Evolutionary conservation across 92 coral and sea anemone genomes (phyloP).

Genomic region (Phenganax marumi): DNA sequence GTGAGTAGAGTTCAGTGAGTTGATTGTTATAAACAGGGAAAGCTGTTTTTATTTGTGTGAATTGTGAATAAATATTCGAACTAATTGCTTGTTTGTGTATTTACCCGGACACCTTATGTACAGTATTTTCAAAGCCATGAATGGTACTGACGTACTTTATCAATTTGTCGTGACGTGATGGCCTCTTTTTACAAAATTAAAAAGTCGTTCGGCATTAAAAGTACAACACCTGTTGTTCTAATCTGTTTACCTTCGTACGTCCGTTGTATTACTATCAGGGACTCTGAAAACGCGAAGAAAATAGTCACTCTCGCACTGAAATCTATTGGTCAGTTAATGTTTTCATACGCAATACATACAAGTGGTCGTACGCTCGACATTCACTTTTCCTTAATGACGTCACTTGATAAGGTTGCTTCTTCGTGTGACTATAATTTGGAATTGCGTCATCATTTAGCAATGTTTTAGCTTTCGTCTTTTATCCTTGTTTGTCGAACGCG

Average conservation of each 20-base stretch:
- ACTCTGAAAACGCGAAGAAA: slow-evolving; percentile 18
- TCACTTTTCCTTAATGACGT: slow-evolving; percentile 59
- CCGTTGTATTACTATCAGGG: slow-evolving; percentile 2
- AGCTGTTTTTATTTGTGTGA: too few species aligned
- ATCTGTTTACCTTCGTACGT: slow-evolving; percentile 10
- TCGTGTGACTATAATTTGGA: slow-evolving; percentile 49
- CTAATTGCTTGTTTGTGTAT: too few species aligned
- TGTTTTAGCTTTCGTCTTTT: not conserved
- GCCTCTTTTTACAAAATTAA: not conserved
- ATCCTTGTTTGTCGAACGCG: not conserved
- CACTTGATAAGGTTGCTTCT: slow-evolving; percentile 60
- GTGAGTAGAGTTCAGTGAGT: too few species aligned
- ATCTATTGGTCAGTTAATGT: not conserved
- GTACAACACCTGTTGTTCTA: not conserved
- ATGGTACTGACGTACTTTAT: too few species aligned
- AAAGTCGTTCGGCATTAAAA: not conserved
- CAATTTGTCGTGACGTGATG: too few species aligned
- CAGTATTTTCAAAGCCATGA: too few species aligned
- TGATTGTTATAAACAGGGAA: too few species aligned
- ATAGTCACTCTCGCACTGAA: not conserved
- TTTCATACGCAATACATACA: slow-evolving; percentile 57
- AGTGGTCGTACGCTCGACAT: slow-evolving; percentile 57
- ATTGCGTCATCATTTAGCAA: slow-evolving; percentile 2
- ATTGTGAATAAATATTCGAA: too few species aligned
- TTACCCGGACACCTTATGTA: too few species aligned